These are phyloP conservation scores for Mythimna vitellina DNA, from an alignment of 2,888 invertebrate species.

Conservation along the genomic window DNA sequence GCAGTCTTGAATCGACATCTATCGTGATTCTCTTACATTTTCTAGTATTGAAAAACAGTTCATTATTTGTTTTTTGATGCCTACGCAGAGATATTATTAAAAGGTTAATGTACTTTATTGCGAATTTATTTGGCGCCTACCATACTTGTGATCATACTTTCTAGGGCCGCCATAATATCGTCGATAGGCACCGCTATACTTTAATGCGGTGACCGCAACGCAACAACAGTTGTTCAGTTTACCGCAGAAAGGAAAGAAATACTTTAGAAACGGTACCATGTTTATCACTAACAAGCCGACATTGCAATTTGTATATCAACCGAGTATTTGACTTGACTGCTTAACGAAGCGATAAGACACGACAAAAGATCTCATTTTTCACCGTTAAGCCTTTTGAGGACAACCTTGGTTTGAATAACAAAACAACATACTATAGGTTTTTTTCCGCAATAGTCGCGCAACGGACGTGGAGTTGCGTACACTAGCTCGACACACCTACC, in stretches of 20 bases:
- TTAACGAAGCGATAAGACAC: slow-evolving; percentile 42
- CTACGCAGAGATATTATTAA: too few species aligned
- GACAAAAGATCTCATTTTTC: slow-evolving; percentile 33
- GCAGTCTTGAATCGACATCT: too few species aligned
- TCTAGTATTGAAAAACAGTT: too few species aligned
- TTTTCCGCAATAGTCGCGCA: too few species aligned
- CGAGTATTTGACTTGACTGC: slow-evolving; percentile 27
- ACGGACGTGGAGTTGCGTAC: too few species aligned
- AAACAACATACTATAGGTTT: neutral
- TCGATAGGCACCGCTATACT: neutral
- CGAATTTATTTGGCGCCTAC: neutral
- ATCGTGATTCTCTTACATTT: too few species aligned
- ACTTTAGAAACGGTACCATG: neutral
- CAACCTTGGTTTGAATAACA: slow-evolving; percentile 22
- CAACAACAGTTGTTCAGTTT: slow-evolving; percentile 2
- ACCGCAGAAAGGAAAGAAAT: slow-evolving; percentile 26
- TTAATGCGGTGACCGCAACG: slow-evolving; percentile 10
- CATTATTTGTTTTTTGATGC: too few species aligned
- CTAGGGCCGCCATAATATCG: slow-evolving; percentile 16
- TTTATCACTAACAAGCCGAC: slow-evolving; percentile 30
- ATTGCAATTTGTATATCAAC: slow-evolving; percentile 17
- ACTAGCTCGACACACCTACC: too few species aligned
- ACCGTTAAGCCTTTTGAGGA: slow-evolving; percentile 19
- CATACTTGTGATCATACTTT: slow-evolving; percentile 12
- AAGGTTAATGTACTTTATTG: too few species aligned